Conservation (phyloP, 2,797 vertebrate species). For the Fringilla coelebs region DNA sequence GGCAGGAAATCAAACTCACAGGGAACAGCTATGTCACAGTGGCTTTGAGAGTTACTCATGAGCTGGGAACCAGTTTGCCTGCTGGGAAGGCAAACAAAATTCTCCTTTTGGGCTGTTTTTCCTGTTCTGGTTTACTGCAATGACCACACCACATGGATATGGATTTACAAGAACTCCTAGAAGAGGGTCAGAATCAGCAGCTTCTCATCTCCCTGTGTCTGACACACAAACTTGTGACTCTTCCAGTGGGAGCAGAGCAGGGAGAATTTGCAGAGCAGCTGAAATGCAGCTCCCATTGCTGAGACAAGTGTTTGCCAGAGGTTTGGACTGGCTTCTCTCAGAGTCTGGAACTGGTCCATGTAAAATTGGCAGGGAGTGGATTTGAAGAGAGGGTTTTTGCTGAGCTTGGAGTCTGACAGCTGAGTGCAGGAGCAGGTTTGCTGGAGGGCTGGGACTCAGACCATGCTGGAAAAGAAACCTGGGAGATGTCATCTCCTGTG, state of each 20-base stretch:
- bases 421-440: neutral
- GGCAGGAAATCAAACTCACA: neutral
- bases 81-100: neutral
- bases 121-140: neutral
- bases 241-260: conserved; percentile 6
- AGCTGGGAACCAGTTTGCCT: neutral
- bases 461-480: neutral
- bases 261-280: conserved; percentile 40
- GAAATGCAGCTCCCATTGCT: neutral
- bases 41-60: neutral
- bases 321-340: neutral
- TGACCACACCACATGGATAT: neutral
- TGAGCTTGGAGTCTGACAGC: neutral
- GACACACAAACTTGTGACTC: conserved; percentile 2
- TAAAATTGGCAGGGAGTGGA: neutral
- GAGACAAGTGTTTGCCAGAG: conserved; percentile 17
- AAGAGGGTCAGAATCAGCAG: neutral
- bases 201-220: neutral
- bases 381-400: neutral
- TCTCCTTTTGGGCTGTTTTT: neutral
- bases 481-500: neutral
- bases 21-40: rapidly evolving
- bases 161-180: neutral
- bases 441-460: neutral
- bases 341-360: neutral